Conservation (phyloP, 2,113 vertebrate species). For the Platysteira castanea region DNA sequence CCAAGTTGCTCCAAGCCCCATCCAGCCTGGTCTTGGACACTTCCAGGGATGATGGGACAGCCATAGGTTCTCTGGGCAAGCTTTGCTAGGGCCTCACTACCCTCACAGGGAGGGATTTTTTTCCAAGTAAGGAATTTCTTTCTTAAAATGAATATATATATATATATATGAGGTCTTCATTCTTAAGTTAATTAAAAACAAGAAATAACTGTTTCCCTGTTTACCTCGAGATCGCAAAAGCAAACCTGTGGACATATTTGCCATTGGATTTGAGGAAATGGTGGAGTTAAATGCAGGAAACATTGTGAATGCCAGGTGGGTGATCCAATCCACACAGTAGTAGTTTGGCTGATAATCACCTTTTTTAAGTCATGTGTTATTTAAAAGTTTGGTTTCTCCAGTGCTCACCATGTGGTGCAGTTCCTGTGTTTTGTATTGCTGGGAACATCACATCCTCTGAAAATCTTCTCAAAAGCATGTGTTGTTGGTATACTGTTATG, state of each 20-base stretch:
- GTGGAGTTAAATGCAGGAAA: constrained; percentile 98
- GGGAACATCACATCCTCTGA: neutral
- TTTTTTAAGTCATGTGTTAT: neutral
- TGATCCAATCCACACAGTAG: neutral
- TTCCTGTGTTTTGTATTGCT: neutral
- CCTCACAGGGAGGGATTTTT: neutral
- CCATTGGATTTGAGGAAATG: constrained; percentile 99
- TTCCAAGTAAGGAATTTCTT: neutral
- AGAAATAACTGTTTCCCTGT: neutral
- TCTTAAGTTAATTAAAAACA: neutral
- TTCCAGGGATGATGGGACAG: neutral
- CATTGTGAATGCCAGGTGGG: constrained; percentile 96
- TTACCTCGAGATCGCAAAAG: constrained; percentile 82
- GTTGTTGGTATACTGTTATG: neutral
- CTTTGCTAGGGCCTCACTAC: neutral
- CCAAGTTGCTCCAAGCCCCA: neutral
- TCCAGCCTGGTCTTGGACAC: neutral
- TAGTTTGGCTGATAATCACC: neutral
- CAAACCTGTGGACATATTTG: constrained; percentile 93
- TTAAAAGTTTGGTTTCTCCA: neutral
- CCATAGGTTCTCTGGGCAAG: neutral
- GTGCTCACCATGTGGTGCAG: neutral
- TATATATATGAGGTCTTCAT: neutral
- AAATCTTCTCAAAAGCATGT: neutral
- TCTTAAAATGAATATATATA: neutral